phyloP scores from a whole-genome alignment of 2,797 vertebrate species.

The Chelidonichthys spinosus region DNA sequence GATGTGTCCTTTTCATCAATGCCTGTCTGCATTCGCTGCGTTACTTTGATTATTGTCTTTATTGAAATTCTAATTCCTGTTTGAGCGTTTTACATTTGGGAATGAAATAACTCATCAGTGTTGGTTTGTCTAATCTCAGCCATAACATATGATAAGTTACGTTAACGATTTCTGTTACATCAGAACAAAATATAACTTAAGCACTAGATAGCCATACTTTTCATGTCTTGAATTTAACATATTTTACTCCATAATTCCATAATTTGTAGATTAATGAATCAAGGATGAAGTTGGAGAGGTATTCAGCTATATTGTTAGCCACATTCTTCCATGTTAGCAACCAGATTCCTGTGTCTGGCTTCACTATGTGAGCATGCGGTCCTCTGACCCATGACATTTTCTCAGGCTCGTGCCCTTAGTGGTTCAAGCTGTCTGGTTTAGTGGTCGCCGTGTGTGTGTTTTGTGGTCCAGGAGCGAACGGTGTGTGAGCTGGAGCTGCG shows the following conservation, averaged over 20 bases:
- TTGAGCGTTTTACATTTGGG: slow-evolving; percentile 21
- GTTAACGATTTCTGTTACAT: background rate
- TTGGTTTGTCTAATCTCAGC: background rate
- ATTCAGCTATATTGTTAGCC: background rate
- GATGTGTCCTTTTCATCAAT: slow-evolving; percentile 47
- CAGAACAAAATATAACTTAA: background rate
- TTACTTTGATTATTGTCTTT: slow-evolving; percentile 51
- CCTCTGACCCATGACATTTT: slow-evolving; percentile 29
- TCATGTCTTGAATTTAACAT: background rate
- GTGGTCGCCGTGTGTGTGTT: slow-evolving; percentile 20
- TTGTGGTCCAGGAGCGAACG: slow-evolving; percentile 84
- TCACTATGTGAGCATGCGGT: background rate
- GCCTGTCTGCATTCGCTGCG: slow-evolving; percentile 26
- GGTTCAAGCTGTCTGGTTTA: slow-evolving; percentile 22
- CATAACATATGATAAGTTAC: background rate
- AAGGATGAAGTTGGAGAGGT: slow-evolving; percentile 2
- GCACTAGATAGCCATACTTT: background rate
- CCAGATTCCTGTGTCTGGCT: slow-evolving; percentile 7
- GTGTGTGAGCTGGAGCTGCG: slow-evolving; percentile 88
- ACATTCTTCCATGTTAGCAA: background rate
- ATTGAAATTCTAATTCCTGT: slow-evolving; percentile 39
- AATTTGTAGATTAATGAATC: background rate
- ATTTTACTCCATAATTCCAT: background rate
- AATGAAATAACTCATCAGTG: slow-evolving; percentile 4
- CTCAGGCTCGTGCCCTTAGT: slow-evolving; percentile 1